Evolutionary conservation across 2,113 vertebrate species (phyloP).

Genomic region (Eurypyga helias): DNA sequence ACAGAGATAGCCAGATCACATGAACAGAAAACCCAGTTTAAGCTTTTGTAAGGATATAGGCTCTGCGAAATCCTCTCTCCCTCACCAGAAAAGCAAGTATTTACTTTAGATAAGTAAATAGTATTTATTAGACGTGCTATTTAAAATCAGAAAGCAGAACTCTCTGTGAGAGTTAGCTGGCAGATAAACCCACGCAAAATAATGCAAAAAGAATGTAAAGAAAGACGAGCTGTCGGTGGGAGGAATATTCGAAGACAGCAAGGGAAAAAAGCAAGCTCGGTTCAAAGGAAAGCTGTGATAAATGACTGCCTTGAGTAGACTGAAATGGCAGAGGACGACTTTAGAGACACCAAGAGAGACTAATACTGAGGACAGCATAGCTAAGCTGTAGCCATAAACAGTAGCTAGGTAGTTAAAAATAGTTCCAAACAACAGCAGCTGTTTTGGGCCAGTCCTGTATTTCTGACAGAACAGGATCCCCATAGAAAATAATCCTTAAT

Average conservation of each 20-base stretch:
- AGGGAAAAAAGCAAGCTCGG: background rate
- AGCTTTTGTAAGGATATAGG: background rate
- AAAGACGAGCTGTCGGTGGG: constrained; percentile 12
- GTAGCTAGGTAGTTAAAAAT: background rate
- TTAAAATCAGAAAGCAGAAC: constrained; percentile 8
- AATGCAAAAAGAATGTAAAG: constrained; percentile 22
- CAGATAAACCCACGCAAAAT: background rate
- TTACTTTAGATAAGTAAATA: background rate
- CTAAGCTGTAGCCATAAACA: background rate
- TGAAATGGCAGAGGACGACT: background rate
- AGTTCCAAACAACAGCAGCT: background rate
- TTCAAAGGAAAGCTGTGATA: background rate
- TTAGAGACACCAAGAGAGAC: background rate
- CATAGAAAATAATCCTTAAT: background rate
- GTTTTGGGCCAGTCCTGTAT: background rate
- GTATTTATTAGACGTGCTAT: background rate
- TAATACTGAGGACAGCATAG: background rate
- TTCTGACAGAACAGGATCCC: background rate
- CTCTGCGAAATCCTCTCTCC: background rate
- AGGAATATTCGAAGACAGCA: constrained; percentile 8
- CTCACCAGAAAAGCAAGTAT: background rate
- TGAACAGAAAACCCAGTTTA: background rate
- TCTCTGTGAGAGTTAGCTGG: background rate
- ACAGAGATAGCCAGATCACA: background rate
- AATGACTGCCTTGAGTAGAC: background rate